These are phyloP conservation scores for Vireo altiloquus DNA, from an alignment of 2,113 vertebrate species.

Conservation along the genomic window DNA sequence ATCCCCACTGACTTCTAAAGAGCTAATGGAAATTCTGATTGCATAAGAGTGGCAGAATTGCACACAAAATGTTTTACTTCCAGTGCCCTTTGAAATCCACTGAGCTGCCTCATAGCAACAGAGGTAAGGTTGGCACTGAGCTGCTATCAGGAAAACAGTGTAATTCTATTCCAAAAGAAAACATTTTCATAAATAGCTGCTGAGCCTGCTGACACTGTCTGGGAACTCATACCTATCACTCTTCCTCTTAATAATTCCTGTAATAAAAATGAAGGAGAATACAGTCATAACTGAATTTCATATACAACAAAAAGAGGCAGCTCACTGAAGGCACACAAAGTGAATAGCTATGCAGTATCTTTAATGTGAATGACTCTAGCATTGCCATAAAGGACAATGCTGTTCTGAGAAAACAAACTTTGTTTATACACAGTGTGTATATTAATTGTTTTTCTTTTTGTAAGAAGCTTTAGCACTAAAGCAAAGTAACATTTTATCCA, in stretches of 20 bases:
- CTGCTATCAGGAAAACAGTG: neutral
- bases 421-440: neutral
- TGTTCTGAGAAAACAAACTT: neutral
- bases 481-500: neutral
- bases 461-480: neutral
- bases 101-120: constrained; percentile 23
- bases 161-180: constrained; percentile 53
- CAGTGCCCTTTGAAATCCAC: neutral
- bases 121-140: neutral
- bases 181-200: constrained; percentile 31
- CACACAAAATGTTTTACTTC: neutral
- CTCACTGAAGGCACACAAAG: neutral
- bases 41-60: neutral
- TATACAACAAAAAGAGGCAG: neutral
- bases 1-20: neutral
- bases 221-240: constrained; percentile 24
- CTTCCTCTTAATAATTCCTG: constrained; percentile 35
- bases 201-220: neutral
- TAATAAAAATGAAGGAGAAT: constrained; percentile 21
- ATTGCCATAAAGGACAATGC: neutral
- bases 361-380: neutral
- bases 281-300: constrained; percentile 10
- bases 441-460: neutral
- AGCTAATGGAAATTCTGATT: constrained; percentile 42
- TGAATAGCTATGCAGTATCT: neutral